phyloP scores from a whole-genome alignment of 1,140 invertebrate species.

The Drosophila pallidifrons region DNA sequence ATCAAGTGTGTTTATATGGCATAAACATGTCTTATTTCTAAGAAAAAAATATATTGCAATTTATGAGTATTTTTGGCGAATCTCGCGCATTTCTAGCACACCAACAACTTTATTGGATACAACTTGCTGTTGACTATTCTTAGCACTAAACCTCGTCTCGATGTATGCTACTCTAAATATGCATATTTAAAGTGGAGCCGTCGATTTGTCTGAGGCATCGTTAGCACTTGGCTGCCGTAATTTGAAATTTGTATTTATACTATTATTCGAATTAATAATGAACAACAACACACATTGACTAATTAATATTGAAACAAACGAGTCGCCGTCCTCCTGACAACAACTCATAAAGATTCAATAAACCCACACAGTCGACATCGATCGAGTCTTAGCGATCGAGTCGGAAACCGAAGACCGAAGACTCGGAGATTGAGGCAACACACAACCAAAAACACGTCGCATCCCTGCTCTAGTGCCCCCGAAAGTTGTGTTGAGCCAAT shows the following conservation, averaged over 20 bases:
- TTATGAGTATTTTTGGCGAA: slow-evolving; percentile 61
- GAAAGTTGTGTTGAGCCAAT: slow-evolving; percentile 31
- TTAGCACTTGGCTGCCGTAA: slow-evolving; percentile 39
- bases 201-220: slow-evolving; percentile 34
- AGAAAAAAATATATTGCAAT: slow-evolving; percentile 44
- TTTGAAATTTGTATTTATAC: slow-evolving; percentile 69
- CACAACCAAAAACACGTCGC: slow-evolving; percentile 5
- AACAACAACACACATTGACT: slow-evolving; percentile 63
- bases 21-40: slow-evolving; percentile 3
- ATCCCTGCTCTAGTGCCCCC: slow-evolving; percentile 52
- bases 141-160: slow-evolving; percentile 22
- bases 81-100: slow-evolving; percentile 20
- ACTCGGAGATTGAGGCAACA: neutral
- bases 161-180: slow-evolving; percentile 39
- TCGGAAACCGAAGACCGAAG: neutral
- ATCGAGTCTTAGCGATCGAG: too few species aligned
- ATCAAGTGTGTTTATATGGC: neutral
- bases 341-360: slow-evolving; percentile 72
- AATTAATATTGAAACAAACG: slow-evolving; percentile 77
- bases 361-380: slow-evolving; percentile 31
- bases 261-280: slow-evolving; percentile 55
- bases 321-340: slow-evolving; percentile 27
- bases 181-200: slow-evolving; percentile 50
- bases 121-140: neutral
- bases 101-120: neutral